These are phyloP conservation scores for Microhierax caerulescens DNA, from an alignment of 2,797 vertebrate species.

Conservation along the genomic window DNA sequence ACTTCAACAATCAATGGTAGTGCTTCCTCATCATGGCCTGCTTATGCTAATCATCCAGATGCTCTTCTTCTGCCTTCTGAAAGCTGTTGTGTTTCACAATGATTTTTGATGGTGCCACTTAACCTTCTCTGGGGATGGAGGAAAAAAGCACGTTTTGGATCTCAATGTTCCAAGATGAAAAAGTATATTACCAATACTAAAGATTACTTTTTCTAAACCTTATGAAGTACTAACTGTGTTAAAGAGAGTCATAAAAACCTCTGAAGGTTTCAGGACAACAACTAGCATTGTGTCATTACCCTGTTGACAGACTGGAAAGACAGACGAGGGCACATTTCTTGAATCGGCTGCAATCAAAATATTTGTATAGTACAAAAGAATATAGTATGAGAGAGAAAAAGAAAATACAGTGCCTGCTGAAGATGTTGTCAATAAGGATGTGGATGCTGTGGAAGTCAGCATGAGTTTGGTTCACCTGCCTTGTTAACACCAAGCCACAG, in stretches of 20 bases:
- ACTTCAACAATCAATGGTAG: neutral
- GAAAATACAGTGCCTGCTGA: neutral
- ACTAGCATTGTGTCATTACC: neutral
- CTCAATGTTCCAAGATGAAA: neutral
- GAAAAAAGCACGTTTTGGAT: neutral
- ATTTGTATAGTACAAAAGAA: neutral
- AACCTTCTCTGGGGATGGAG: neutral
- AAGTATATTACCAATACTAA: neutral
- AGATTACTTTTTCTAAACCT: neutral
- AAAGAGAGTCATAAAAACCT: neutral
- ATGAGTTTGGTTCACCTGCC: neutral
- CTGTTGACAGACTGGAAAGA: neutral
- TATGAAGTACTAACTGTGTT: neutral
- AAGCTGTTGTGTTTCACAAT: slow-evolving; percentile 4
- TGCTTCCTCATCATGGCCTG: neutral
- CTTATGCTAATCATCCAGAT: slow-evolving; percentile 24
- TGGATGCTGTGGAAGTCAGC: neutral
- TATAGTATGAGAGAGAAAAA: neutral
- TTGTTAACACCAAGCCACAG: neutral
- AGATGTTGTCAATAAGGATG: neutral
- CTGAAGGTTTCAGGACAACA: slow-evolving; percentile 14
- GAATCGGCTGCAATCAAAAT: neutral
- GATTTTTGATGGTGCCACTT: slow-evolving; percentile 30
- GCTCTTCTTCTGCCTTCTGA: neutral
- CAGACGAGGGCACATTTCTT: neutral